These are phyloP conservation scores for Apis laboriosa DNA, from an alignment of 1,140 invertebrate genomes.

Conservation along the genomic window DNA sequence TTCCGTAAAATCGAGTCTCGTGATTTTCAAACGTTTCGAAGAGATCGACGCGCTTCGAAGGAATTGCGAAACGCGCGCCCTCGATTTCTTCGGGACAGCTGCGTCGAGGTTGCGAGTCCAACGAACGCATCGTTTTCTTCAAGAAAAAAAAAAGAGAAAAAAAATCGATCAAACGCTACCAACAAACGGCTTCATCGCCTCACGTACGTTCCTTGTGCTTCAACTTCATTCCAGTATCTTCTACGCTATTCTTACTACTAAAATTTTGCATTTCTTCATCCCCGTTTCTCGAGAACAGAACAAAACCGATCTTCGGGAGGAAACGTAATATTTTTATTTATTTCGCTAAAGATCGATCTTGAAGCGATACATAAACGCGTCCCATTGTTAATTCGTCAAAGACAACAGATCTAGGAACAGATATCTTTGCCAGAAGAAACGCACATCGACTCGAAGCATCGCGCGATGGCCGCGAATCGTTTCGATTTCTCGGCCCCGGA, in stretches of 20 bases:
- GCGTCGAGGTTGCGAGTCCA: not conserved
- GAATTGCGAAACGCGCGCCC: not conserved
- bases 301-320: not conserved
- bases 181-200: not conserved
- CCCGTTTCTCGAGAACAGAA: not conserved
- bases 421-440: not conserved
- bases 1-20: not conserved
- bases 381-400: too few relatives aligned
- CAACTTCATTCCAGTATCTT: too few relatives aligned
- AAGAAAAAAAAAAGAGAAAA: too few relatives aligned
- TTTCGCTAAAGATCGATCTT: not conserved
- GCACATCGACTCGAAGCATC: conserved; percentile 16
- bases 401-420: not conserved
- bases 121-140: too few relatives aligned
- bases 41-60: not conserved
- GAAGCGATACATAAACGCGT: not conserved
- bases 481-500: not conserved
- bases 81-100: not conserved
- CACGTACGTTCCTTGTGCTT: not conserved
- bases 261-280: not conserved
- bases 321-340: not conserved
- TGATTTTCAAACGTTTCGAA: not conserved
- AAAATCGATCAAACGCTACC: not conserved
- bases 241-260: not conserved
- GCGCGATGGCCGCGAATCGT: not conserved